Conservation (phyloP, 2,797 vertebrate species). For the Pogoniulus pusillus region DNA sequence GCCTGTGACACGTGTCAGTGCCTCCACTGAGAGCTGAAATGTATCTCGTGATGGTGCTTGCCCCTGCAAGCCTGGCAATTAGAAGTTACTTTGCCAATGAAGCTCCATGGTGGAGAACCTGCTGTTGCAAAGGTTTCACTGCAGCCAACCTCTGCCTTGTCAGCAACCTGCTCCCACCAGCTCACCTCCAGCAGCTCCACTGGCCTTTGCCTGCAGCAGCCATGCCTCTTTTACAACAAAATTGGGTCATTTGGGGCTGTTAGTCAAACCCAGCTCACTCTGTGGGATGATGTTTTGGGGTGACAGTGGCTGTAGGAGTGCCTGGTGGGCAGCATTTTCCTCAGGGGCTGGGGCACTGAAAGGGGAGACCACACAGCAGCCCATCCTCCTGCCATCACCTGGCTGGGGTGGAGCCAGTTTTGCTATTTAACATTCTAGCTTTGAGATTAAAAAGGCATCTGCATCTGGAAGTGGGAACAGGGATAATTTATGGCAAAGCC, state of each 20-base stretch:
- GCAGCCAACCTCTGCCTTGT: background rate
- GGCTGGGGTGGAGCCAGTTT: background rate
- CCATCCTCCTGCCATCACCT: background rate
- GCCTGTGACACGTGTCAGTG: conserved; percentile 11
- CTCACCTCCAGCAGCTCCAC: background rate
- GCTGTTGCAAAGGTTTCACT: background rate
- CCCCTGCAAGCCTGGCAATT: conserved; percentile 70
- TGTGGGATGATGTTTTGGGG: background rate
- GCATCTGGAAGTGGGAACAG: background rate
- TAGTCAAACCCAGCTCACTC: background rate
- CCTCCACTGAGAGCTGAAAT: conserved; percentile 53
- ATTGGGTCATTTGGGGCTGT: background rate
- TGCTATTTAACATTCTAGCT: background rate
- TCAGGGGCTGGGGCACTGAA: background rate
- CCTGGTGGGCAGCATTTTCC: background rate
- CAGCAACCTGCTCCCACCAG: background rate
- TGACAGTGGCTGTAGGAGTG: background rate
- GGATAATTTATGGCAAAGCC: background rate
- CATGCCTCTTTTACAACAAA: background rate
- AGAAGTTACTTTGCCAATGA: conserved; percentile 49
- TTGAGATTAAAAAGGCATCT: background rate
- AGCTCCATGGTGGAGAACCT: conserved; percentile 23
- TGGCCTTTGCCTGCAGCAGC: background rate
- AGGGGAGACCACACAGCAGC: background rate
- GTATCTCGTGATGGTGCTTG: background rate